A percentile compares a stretch with the other conserved stretches of the same genome.
phyloP scores from a whole-genome alignment of 2,888 invertebrate species.

The Hemaris fuciformis region DNA sequence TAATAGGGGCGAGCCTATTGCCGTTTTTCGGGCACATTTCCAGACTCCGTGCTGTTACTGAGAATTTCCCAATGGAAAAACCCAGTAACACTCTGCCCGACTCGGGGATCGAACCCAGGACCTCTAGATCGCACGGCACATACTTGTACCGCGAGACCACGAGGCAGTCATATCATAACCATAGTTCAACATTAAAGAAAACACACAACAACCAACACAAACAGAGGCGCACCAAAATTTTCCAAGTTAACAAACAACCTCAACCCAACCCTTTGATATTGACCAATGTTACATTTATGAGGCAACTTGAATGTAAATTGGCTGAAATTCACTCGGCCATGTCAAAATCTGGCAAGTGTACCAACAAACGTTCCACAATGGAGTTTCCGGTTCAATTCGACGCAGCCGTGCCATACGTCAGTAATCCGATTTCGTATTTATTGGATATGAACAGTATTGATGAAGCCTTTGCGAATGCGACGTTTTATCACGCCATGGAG shows the following conservation, averaged over 20 bases:
- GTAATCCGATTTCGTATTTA: slow-evolving; percentile 12
- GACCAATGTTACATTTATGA: slow-evolving; percentile 2
- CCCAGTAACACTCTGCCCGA: no score
- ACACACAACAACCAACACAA: background rate
- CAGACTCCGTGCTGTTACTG: no score
- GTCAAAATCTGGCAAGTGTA: slow-evolving; percentile 5
- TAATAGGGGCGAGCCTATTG: no score
- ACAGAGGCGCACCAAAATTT: background rate
- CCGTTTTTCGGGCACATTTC: no score
- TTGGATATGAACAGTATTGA: background rate
- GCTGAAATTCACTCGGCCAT: background rate
- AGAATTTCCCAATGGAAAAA: no score
- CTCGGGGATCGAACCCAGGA: no score
- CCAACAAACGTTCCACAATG: background rate
- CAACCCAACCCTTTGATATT: background rate
- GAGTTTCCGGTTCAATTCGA: background rate
- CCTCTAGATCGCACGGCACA: no score
- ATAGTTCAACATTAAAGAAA: background rate
- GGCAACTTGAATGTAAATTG: background rate
- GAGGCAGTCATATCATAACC: no score
- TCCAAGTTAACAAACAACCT: background rate
- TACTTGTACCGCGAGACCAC: no score
- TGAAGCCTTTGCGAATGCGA: background rate
- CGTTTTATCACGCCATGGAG: background rate
- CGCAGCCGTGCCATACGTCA: background rate